Percentiles rank a stretch among this genome's conserved stretches.
These are phyloP conservation scores for Seladonia tumulorum DNA, from an alignment of 2,888 invertebrate species.

Conservation along the genomic window DNA sequence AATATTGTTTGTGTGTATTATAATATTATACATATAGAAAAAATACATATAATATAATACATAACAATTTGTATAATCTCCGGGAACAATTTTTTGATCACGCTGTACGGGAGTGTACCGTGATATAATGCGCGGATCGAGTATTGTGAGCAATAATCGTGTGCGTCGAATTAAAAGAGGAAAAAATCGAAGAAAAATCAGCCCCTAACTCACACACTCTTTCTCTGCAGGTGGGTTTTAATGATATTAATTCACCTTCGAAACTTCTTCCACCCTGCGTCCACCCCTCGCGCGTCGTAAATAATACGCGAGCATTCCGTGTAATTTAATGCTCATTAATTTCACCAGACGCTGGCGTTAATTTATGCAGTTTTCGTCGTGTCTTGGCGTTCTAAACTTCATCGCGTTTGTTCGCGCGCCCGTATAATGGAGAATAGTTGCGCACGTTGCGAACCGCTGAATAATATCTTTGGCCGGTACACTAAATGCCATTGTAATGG, in stretches of 20 bases:
- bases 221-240: neutral
- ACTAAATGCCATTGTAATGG: neutral
- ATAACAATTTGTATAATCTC: too few species aligned
- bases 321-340: slow-evolving; percentile 52
- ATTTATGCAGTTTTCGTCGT: slow-evolving; percentile 45
- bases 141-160: slow-evolving; percentile 21
- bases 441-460: slow-evolving; percentile 33
- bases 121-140: slow-evolving; percentile 14
- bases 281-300: slow-evolving; percentile 13
- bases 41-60: too few species aligned
- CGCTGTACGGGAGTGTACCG: too few species aligned
- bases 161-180: neutral
- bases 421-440: slow-evolving; percentile 33
- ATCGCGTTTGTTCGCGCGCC: slow-evolving; percentile 27
- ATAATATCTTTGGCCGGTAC: slow-evolving; percentile 23
- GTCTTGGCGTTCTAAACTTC: slow-evolving; percentile 32
- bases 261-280: slow-evolving; percentile 14
- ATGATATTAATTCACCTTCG: slow-evolving; percentile 43
- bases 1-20: too few species aligned
- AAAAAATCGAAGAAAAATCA: neutral
- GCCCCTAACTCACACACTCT: neutral
- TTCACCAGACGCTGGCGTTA: slow-evolving; percentile 30
- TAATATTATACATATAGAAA: too few species aligned
- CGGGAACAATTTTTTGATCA: too few species aligned
- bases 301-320: slow-evolving; percentile 37